Percentiles rank a stretch among this genome's conserved stretches.
Evolutionary conservation across 2,113 vertebrate species (phyloP).

Genomic region (Rhizomys pruinosus): DNA sequence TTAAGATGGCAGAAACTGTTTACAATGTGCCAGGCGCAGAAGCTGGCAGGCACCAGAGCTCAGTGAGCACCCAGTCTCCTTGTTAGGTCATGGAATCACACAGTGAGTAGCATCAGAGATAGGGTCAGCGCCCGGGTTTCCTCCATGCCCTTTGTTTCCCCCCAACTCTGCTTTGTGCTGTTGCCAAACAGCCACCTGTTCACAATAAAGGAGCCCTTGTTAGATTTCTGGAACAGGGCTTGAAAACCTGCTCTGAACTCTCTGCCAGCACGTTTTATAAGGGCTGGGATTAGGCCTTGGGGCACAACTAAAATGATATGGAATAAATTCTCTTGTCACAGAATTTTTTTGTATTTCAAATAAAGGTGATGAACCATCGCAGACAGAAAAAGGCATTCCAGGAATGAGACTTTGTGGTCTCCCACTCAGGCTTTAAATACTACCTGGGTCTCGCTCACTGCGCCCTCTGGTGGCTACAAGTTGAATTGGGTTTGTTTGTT

Average conservation of each 20-base stretch:
- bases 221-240: neutral
- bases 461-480: slow-evolving; percentile 60
- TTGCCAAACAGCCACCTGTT: neutral
- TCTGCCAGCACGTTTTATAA: neutral
- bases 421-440: neutral
- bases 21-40: neutral
- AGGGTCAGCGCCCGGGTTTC: neutral
- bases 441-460: slow-evolving; percentile 5
- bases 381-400: neutral
- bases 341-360: slow-evolving; percentile 1
- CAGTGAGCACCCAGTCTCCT: accelerated
- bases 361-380: neutral
- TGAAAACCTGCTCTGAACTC: neutral
- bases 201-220: neutral
- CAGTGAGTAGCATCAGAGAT: neutral
- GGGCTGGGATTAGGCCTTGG: neutral
- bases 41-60: neutral
- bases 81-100: neutral
- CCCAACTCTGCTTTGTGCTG: neutral
- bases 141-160: neutral
- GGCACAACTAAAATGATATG: neutral
- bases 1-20: neutral
- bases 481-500: neutral
- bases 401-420: neutral
- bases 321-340: neutral